A percentile compares a stretch with the other conserved stretches of the same genome.
These are phyloP conservation scores for Bergia puertoricense DNA, from an alignment of 92 coral and sea anemone species.

Conservation along the genomic window DNA sequence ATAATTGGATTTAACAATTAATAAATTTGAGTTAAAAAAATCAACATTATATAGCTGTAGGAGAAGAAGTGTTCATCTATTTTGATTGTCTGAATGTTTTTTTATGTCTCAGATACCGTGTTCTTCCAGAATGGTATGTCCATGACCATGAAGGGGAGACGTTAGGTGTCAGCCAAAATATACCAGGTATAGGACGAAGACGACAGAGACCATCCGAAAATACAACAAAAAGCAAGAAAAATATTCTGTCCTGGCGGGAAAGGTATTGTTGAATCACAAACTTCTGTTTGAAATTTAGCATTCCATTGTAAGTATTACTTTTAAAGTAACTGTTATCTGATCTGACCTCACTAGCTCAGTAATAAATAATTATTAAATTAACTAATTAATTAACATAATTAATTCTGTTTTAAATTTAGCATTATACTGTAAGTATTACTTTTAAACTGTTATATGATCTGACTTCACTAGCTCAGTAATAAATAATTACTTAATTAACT, in stretches of 20 bases:
- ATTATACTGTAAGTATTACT: neutral
- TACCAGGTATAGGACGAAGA: conserved; percentile 17
- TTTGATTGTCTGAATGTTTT: neutral
- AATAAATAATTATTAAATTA: too few species aligned
- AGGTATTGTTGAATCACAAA: conserved; percentile 43
- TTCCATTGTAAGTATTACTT: neutral
- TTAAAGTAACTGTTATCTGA: neutral
- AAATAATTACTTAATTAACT: too few species aligned
- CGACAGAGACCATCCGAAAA: conserved; percentile 7
- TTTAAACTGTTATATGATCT: neutral
- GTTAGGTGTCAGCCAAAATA: neutral
- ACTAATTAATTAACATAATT: too few species aligned
- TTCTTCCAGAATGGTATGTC: conserved; percentile 96
- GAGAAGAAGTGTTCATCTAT: neutral
- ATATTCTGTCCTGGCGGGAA: conserved; percentile 70
- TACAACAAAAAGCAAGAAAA: conserved; percentile 44
- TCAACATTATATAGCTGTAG: neutral
- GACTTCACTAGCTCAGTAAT: too few species aligned
- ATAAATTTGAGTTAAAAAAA: neutral
- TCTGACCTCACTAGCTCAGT: too few species aligned
- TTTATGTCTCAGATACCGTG: conserved; percentile 57
- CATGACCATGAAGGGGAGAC: conserved; percentile 53
- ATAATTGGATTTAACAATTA: too few species aligned
- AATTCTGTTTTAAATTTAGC: neutral
- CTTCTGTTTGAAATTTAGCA: neutral